Conservation (phyloP, 2,888 invertebrate genomes). For the Lycia hirtaria region DNA sequence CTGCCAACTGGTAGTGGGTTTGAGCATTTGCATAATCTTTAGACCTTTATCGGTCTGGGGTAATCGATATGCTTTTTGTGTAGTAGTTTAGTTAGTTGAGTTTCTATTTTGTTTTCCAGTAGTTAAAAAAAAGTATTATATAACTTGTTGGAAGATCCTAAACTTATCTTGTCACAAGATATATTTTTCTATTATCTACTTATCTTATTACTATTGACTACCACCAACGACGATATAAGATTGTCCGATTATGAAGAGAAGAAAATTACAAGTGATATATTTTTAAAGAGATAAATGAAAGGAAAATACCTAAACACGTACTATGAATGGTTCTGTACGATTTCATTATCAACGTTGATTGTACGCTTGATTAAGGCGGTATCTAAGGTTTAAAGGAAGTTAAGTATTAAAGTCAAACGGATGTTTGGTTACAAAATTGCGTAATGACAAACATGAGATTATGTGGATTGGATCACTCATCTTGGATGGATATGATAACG, state of each 20-base stretch:
- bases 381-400: conserved; percentile 43
- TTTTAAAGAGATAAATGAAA: not conserved
- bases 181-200: not conserved
- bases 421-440: conserved; percentile 32
- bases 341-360: conserved; percentile 17
- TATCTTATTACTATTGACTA: not conserved
- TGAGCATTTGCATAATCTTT: no score
- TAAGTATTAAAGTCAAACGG: conserved; percentile 40
- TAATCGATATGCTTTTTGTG: no score
- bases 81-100: no score
- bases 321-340: conserved; percentile 13
- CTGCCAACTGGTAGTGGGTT: no score
- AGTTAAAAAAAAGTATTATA: no score
- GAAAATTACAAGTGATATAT: not conserved
- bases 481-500: conserved; percentile 22
- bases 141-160: not conserved
- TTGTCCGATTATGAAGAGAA: not conserved
- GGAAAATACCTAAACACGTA: conserved; percentile 10
- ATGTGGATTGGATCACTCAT: conserved; percentile 28
- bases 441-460: conserved; percentile 36
- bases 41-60: no score
- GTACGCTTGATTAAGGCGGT: conserved; percentile 25
- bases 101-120: no score
- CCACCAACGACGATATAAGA: no score
- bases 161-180: no score